Evolutionary conservation across 2,888 invertebrate species (phyloP).

Genomic region (Thereva unica): DNA sequence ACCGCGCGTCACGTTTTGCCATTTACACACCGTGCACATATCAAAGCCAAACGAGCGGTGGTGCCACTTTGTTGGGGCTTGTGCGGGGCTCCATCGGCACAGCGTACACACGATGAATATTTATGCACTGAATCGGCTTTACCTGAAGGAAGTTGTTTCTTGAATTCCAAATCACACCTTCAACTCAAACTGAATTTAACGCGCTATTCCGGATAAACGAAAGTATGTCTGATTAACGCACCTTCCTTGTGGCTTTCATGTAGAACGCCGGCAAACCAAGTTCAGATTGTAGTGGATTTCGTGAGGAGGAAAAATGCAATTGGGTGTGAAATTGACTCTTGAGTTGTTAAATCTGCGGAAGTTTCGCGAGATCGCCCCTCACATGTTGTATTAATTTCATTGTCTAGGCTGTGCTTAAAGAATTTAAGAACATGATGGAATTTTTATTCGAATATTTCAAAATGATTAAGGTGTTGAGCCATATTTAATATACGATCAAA

Average conservation of each 20-base stretch:
- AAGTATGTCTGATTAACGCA: constrained; percentile 23
- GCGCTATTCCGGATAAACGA: constrained; percentile 16
- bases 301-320: constrained; percentile 36
- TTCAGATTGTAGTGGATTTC: constrained; percentile 5
- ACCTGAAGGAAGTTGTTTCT: constrained; percentile 28
- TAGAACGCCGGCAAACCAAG: neutral
- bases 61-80: neutral
- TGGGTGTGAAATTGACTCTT: constrained; percentile 41
- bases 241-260: constrained; percentile 6
- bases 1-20: constrained; percentile 35
- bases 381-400: too few relatives aligned
- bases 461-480: too few relatives aligned
- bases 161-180: constrained; percentile 35
- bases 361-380: neutral
- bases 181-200: constrained; percentile 29
- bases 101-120: constrained; percentile 29
- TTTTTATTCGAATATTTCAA: too few relatives aligned
- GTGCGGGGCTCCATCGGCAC: neutral
- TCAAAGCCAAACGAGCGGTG: constrained; percentile 3
- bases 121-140: constrained; percentile 29
- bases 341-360: constrained; percentile 13
- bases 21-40: constrained; percentile 36
- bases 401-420: too few relatives aligned
- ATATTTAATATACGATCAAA: too few relatives aligned
- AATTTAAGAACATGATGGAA: too few relatives aligned